These are phyloP conservation scores for Chamaetylas fuelleborni DNA, from an alignment of 2,113 vertebrate species.

Conservation along the genomic window DNA sequence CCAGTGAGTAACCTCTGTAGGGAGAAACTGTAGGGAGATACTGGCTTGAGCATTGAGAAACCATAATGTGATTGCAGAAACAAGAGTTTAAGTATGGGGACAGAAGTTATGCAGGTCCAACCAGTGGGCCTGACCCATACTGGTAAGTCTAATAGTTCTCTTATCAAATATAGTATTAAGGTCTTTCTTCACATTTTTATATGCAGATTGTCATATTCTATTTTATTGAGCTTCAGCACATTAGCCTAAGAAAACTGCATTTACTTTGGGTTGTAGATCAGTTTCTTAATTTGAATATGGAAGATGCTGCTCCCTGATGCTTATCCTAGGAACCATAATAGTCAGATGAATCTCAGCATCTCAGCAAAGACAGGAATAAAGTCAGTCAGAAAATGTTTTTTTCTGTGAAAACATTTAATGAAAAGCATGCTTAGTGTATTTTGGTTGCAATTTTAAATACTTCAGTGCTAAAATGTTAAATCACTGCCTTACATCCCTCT, in stretches of 20 bases:
- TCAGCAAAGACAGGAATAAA: background rate
- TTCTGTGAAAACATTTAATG: background rate
- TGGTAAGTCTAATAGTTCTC: background rate
- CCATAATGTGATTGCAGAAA: background rate
- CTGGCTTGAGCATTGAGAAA: background rate
- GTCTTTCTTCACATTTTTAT: background rate
- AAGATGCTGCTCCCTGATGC: background rate
- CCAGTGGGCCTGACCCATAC: background rate
- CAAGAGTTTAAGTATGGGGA: background rate
- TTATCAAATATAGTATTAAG: background rate
- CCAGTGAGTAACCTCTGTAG: background rate
- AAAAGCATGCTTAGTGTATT: background rate
- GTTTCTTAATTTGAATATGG: background rate
- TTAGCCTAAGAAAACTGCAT: background rate
- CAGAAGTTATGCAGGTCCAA: background rate
- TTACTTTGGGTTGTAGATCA: background rate
- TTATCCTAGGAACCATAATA: background rate
- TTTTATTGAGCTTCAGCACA: background rate
- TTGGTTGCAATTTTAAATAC: background rate
- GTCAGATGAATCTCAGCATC: background rate
- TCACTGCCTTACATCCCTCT: background rate
- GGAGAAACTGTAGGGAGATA: background rate
- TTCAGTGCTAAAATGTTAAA: background rate
- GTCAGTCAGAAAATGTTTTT: background rate
- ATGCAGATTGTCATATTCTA: background rate